phyloP scores from a whole-genome alignment of 2,888 invertebrate species.

The Acanthococcus lagerstroemiae region DNA sequence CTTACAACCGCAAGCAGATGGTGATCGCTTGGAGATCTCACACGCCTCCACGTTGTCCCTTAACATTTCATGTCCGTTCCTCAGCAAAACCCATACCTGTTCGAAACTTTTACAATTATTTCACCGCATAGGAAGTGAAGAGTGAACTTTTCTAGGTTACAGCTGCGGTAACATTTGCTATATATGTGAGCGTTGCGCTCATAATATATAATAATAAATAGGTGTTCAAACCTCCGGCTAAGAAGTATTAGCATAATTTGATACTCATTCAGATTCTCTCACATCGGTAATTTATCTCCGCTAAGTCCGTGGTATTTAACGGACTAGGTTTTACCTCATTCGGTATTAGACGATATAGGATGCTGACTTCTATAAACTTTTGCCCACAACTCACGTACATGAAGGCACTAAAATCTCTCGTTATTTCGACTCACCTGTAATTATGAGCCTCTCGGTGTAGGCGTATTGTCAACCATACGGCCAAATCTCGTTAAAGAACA shows the following conservation, averaged over 20 bases:
- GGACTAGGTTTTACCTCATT: constrained; percentile 18
- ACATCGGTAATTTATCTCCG: constrained; percentile 14
- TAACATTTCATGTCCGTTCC: no score
- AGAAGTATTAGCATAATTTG: constrained; percentile 24
- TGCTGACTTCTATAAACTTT: constrained; percentile 15
- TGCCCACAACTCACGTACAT: background rate
- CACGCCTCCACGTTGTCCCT: no score
- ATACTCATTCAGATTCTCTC: constrained; percentile 9
- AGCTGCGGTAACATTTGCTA: no score
- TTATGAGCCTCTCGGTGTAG: constrained; percentile 18
- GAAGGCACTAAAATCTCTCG: no score
- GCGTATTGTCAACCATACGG: constrained; percentile 18
- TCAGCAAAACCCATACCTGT: no score
- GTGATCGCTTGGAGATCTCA: no score
- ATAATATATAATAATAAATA: constrained; percentile 2
- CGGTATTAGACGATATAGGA: constrained; percentile 5
- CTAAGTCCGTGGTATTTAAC: constrained; percentile 4
- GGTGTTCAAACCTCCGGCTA: constrained; percentile 18
- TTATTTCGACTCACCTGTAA: constrained; percentile 19
- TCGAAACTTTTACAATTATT: no score
- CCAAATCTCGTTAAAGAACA: constrained; percentile 10
- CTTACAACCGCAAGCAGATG: no score
- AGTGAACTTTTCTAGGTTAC: no score
- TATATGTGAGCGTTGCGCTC: no score
- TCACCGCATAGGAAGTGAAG: no score